Evolutionary conservation across 2,113 vertebrate species (phyloP).

Genomic region (Artemisiospiza belli): DNA sequence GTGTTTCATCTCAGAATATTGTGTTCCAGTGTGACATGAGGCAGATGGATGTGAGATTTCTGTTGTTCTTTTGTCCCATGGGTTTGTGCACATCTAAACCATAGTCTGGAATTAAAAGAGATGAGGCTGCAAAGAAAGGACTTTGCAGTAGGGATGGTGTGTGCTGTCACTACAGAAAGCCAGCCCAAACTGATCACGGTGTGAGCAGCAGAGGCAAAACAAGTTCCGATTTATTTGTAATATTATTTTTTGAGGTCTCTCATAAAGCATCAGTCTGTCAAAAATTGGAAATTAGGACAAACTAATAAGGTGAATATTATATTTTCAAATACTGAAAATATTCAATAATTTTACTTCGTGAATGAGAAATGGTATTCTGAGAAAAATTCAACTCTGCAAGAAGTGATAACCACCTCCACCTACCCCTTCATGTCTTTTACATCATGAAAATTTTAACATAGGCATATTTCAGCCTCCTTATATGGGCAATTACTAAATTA

Average conservation of each 20-base stretch:
- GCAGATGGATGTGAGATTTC: neutral
- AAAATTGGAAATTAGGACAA: neutral
- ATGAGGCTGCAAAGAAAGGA: neutral
- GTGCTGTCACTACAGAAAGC: neutral
- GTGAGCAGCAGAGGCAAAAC: neutral
- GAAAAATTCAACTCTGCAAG: neutral
- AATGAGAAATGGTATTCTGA: neutral
- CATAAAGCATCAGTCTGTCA: neutral
- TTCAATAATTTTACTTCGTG: neutral
- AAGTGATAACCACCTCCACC: neutral
- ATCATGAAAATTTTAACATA: neutral
- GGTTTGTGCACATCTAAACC: neutral
- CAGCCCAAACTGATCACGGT: neutral
- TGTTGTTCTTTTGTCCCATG: accelerated
- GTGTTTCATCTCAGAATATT: neutral
- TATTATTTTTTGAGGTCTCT: neutral
- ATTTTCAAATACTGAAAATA: neutral
- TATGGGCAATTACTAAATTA: neutral
- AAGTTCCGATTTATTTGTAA: neutral
- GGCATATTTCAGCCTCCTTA: neutral
- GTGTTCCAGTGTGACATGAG: neutral
- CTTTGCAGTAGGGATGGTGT: accelerated
- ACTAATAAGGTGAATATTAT: neutral
- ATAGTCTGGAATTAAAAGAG: neutral
- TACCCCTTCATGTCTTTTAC: neutral